These are phyloP conservation scores for Calycopis cecrops DNA, from an alignment of 1,140 invertebrate genomes.

Conservation along the genomic window DNA sequence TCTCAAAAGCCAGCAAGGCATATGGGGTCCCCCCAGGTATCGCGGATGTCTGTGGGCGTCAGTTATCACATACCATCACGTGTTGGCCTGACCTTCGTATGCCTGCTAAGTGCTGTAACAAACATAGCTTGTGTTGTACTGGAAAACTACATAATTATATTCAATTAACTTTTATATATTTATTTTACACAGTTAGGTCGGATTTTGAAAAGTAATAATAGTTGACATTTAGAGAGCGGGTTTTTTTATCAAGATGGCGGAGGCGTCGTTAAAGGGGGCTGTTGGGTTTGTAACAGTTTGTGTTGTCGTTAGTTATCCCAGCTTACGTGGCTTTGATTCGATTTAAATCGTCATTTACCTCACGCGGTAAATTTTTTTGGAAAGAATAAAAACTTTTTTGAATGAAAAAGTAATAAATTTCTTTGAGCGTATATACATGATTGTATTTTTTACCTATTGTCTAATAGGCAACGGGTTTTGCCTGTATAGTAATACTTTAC, in stretches of 20 bases:
- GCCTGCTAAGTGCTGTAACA: too few species aligned
- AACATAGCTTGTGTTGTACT: too few species aligned
- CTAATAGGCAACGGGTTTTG: constrained; percentile 1
- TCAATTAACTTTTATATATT: too few species aligned
- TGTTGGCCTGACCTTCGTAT: too few species aligned
- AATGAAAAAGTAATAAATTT: constrained; percentile 4
- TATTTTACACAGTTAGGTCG: too few species aligned
- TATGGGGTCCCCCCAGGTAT: too few species aligned
- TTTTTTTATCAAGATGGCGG: background rate
- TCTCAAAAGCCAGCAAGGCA: too few species aligned
- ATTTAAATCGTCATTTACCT: constrained; percentile 2
- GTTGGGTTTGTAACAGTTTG: background rate
- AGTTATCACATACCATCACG: too few species aligned
- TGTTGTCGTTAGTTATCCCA: background rate
- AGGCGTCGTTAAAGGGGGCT: background rate
- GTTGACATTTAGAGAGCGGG: too few species aligned
- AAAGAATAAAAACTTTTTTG: constrained; percentile 6
- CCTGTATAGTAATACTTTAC: background rate
- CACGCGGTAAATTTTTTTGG: background rate
- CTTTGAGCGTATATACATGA: background rate
- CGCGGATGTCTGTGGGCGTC: too few species aligned
- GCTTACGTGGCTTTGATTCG: background rate
- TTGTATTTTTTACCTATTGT: background rate
- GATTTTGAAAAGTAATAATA: too few species aligned
- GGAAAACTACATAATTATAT: too few species aligned